phyloP scores from a whole-genome alignment of 2,888 invertebrate species.

The Platerodrilus igneus region DNA sequence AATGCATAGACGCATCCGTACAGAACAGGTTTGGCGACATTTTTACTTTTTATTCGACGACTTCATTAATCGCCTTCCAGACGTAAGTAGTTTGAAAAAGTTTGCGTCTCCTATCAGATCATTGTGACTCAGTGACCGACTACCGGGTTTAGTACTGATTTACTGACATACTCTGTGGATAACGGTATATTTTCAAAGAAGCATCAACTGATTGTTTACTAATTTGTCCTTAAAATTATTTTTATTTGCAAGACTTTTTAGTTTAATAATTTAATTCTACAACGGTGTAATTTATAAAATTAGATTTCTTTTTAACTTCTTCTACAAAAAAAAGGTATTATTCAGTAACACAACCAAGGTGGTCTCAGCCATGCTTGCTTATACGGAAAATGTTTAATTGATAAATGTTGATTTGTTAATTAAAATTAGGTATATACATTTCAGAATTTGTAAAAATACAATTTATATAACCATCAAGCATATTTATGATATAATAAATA shows the following conservation, averaged over 20 bases:
- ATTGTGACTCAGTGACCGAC: constrained; percentile 22
- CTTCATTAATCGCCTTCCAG: constrained; percentile 9
- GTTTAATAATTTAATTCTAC: not conserved
- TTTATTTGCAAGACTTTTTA: not conserved
- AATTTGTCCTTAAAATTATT: too few relatives aligned
- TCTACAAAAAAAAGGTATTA: too few relatives aligned
- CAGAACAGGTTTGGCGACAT: constrained; percentile 1
- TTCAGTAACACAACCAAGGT: too few relatives aligned
- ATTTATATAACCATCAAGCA: too few relatives aligned
- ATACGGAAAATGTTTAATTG: too few relatives aligned
- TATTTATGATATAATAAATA: too few relatives aligned
- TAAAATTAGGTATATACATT: too few relatives aligned
- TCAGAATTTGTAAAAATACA: too few relatives aligned
- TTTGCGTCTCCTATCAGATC: constrained; percentile 7
- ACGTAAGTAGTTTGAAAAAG: constrained; percentile 14
- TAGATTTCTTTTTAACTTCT: constrained; percentile 1
- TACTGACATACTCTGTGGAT: constrained; percentile 25
- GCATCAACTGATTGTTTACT: too few relatives aligned
- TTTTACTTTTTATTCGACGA: constrained; percentile 6
- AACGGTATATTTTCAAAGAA: constrained; percentile 25
- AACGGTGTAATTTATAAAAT: not conserved
- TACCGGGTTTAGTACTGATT: constrained; percentile 22
- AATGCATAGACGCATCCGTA: not conserved
- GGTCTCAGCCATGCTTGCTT: too few relatives aligned
- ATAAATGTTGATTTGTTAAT: too few relatives aligned